A percentile compares a stretch with the other conserved stretches of the same genome.
These are phyloP conservation scores for Australoheros facetus DNA, from an alignment of 2,797 vertebrate genomes.

Conservation along the genomic window DNA sequence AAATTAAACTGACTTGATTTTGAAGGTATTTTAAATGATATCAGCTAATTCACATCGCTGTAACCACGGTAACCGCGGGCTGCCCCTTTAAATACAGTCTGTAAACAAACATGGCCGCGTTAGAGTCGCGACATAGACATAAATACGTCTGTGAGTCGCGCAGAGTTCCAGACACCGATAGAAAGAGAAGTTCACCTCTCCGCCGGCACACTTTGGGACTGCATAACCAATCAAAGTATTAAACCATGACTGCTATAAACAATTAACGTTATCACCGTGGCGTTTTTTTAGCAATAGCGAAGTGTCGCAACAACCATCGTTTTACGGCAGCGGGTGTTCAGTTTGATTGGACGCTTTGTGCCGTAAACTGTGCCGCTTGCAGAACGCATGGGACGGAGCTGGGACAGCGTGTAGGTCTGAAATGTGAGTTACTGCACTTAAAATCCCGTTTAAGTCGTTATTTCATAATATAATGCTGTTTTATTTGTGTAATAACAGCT, in stretches of 20 bases:
- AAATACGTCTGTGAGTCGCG: neutral
- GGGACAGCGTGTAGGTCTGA: conserved; percentile 19
- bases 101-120: conserved; percentile 37
- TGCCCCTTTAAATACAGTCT: conserved; percentile 16
- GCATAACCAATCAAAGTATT: neutral
- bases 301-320: neutral
- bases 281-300: rapidly evolving
- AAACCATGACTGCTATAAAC: neutral
- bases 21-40: too few species aligned
- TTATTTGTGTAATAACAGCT: neutral
- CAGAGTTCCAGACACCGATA: neutral
- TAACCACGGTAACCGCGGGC: neutral
- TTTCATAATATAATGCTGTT: neutral
- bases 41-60: neutral
- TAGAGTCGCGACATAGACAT: neutral
- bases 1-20: too few species aligned
- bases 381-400: conserved; percentile 48
- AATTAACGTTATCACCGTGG: rapidly evolving
- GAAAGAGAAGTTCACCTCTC: neutral
- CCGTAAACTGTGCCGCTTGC: conserved; percentile 47
- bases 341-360: conserved; percentile 36
- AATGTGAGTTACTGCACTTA: conserved; percentile 39
- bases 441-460: neutral
- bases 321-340: conserved; percentile 37
- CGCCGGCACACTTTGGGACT: neutral